These are phyloP conservation scores for Ramphastos sulfuratus DNA, from an alignment of 2,113 vertebrate genomes.

Conservation along the genomic window DNA sequence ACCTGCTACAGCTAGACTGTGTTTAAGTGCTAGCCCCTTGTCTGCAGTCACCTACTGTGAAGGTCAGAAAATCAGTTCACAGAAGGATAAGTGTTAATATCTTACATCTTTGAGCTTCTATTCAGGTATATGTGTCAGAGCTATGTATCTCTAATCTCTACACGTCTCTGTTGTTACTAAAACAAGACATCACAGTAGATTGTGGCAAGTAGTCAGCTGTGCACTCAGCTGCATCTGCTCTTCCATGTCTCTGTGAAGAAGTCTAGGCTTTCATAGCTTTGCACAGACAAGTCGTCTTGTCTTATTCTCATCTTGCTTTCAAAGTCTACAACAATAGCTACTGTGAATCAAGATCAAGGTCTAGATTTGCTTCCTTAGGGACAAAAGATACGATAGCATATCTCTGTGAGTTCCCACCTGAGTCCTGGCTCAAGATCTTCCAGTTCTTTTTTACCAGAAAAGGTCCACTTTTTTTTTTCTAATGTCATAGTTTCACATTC, in stretches of 20 bases:
- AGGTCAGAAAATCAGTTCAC: background rate
- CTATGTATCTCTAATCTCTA: background rate
- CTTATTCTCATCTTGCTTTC: background rate
- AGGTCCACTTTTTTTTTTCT: background rate
- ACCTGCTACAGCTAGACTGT: background rate
- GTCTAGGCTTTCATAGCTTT: background rate
- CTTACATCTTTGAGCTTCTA: background rate
- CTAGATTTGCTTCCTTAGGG: background rate
- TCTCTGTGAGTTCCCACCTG: background rate
- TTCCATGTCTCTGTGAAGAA: background rate
- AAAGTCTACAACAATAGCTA: background rate
- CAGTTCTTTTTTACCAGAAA: background rate
- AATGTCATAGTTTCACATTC: background rate
- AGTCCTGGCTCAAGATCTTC: background rate
- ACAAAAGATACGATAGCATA: background rate
- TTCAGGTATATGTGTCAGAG: background rate
- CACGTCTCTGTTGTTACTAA: background rate
- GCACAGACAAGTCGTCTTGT: background rate
- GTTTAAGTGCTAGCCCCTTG: background rate
- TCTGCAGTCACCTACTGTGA: background rate
- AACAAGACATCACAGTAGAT: background rate
- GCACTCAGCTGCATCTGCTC: background rate
- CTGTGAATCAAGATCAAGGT: background rate
- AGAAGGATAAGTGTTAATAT: background rate
- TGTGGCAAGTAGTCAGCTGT: background rate